Percentiles rank a stretch among this genome's conserved stretches.
Evolutionary conservation across 2,113 vertebrate genomes (phyloP).

Genomic region (Oreochromis tanganicae): DNA sequence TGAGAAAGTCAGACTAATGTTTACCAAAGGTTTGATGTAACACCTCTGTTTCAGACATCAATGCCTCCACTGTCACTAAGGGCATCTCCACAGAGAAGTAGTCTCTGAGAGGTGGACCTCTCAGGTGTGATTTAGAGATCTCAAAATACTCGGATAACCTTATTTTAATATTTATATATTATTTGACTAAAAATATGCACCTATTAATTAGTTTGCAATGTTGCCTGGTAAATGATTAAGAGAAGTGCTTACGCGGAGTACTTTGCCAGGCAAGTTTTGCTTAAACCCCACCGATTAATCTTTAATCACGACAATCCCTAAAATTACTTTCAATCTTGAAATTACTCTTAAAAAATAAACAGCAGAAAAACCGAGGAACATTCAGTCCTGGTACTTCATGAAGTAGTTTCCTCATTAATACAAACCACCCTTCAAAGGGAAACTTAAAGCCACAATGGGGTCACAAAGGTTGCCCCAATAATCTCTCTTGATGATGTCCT

Average conservation of each 20-base stretch:
- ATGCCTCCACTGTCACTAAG: constrained; percentile 59
- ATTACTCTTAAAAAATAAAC: background rate
- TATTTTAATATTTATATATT: background rate
- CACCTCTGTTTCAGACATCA: constrained; percentile 72
- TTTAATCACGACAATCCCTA: background rate
- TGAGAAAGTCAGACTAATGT: constrained; percentile 67
- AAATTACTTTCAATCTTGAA: background rate
- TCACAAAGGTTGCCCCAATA: constrained; percentile 67
- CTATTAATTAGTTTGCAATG: background rate
- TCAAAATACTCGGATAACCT: background rate
- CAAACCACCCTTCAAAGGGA: constrained; percentile 67
- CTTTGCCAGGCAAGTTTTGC: background rate
- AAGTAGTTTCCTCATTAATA: constrained; percentile 62
- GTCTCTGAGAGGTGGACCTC: constrained; percentile 19
- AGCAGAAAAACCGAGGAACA: background rate
- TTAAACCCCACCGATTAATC: background rate
- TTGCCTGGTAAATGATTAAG: background rate
- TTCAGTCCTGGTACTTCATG: constrained; percentile 12
- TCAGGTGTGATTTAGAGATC: constrained; percentile 1
- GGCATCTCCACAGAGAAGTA: constrained; percentile 54
- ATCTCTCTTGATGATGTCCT: constrained; percentile 71
- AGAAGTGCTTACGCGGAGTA: background rate
- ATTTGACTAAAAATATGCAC: background rate
- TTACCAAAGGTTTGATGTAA: constrained; percentile 69
- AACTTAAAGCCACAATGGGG: constrained; percentile 65